Evolutionary conservation across 1,140 invertebrate genomes (phyloP).

Genomic region (Drosophila pseudoobscura): DNA sequence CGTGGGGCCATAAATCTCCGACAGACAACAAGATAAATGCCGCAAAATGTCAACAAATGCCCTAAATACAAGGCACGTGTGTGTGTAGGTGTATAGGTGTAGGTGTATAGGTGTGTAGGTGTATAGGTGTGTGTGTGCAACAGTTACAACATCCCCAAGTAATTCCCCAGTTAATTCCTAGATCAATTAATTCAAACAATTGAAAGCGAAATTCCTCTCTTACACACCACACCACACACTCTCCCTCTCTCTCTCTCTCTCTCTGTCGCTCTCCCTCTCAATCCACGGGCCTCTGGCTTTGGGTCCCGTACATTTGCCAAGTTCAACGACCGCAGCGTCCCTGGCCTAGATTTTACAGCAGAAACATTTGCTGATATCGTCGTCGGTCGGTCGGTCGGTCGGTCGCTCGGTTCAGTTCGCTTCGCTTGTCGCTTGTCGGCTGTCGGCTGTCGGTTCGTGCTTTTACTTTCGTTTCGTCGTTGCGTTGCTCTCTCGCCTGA

Average conservation of each 20-base stretch:
- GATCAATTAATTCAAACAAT: slow-evolving; percentile 41
- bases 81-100: neutral
- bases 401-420: neutral
- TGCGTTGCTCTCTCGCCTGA: slow-evolving; percentile 15
- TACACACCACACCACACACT: neutral
- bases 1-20: slow-evolving; percentile 55
- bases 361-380: slow-evolving; percentile 38
- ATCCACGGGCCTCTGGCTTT: neutral
- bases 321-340: slow-evolving; percentile 80
- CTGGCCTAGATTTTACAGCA: slow-evolving; percentile 79
- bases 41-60: slow-evolving; percentile 69
- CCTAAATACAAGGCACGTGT: slow-evolving; percentile 58
- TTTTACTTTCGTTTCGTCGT: slow-evolving; percentile 68
- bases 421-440: too few relatives aligned
- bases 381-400: slow-evolving; percentile 17
- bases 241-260: slow-evolving; percentile 5
- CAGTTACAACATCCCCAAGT: slow-evolving; percentile 2
- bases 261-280: neutral
- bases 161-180: slow-evolving; percentile 6
- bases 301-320: slow-evolving; percentile 57
- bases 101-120: slow-evolving; percentile 10
- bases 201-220: slow-evolving; percentile 64
- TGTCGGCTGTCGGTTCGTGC: slow-evolving; percentile 29
- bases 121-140: slow-evolving; percentile 10
- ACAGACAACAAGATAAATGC: slow-evolving; percentile 50